phyloP scores from a whole-genome alignment of 2,888 invertebrate genomes.

The Plagodis dolabraria region DNA sequence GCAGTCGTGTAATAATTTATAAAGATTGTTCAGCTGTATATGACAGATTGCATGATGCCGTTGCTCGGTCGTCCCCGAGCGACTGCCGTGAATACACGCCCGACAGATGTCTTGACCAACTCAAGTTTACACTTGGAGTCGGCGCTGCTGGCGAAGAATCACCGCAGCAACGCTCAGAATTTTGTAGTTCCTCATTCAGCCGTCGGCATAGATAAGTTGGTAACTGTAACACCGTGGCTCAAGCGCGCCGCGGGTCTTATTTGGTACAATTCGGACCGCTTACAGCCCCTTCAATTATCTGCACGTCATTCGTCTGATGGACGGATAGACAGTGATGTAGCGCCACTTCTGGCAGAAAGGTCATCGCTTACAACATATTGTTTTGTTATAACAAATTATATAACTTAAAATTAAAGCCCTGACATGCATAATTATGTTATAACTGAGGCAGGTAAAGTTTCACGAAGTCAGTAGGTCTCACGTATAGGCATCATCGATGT shows the following conservation, averaged over 20 bases:
- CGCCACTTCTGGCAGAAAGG: conserved; percentile 20
- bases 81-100: conserved; percentile 54
- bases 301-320: conserved; percentile 19
- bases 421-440: background rate
- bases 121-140: too few species aligned
- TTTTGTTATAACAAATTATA: background rate
- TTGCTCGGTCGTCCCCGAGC: conserved; percentile 37
- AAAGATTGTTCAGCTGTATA: background rate
- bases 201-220: too few species aligned
- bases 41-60: conserved; percentile 1
- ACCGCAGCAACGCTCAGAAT: too few species aligned
- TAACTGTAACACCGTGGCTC: background rate
- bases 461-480: too few species aligned
- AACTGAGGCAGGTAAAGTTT: background rate
- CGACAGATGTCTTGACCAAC: conserved; percentile 18
- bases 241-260: conserved; percentile 9
- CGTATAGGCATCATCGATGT: too few species aligned
- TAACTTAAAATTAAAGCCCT: background rate
- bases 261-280: conserved; percentile 13
- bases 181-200: too few species aligned
- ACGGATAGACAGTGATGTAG: conserved; percentile 26
- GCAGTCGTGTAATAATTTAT: background rate
- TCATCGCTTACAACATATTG: conserved; percentile 15
- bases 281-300: conserved; percentile 16
- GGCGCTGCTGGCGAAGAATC: too few species aligned